Percentiles rank a stretch among this genome's conserved stretches.
Evolutionary conservation across 2,113 vertebrate genomes (phyloP).

Genomic region (Sceloporus undulatus): DNA sequence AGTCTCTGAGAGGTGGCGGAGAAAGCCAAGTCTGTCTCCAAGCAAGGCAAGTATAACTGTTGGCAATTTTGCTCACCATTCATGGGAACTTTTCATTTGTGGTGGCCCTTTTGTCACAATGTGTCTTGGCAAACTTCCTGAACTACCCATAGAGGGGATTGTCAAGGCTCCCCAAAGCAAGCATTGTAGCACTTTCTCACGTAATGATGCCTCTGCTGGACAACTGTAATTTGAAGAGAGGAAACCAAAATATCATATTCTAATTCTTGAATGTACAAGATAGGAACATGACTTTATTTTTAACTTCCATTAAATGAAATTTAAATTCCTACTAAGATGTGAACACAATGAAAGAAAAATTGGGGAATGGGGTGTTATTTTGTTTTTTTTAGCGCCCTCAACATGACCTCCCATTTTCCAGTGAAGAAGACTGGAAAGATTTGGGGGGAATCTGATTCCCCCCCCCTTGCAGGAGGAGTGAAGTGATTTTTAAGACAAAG

Average conservation of each 20-base stretch:
- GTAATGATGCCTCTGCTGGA: too few species aligned
- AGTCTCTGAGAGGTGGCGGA: constrained; percentile 97
- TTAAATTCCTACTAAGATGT: background rate
- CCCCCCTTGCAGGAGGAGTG: background rate
- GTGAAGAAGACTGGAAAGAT: background rate
- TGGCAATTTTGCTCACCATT: background rate
- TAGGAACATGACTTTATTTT: too few species aligned
- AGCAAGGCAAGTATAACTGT: constrained; percentile 85
- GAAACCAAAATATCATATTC: background rate
- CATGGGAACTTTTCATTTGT: background rate
- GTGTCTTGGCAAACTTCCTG: too few species aligned
- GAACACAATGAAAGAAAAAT: background rate
- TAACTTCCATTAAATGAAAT: background rate
- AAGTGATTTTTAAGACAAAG: background rate
- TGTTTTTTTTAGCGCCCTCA: background rate
- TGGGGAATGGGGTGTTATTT: background rate
- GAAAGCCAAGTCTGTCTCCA: constrained; percentile 95
- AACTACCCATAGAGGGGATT: too few species aligned
- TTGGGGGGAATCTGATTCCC: background rate
- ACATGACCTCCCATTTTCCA: background rate
- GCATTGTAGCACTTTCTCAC: too few species aligned
- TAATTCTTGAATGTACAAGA: rapidly evolving
- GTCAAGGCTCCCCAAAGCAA: too few species aligned
- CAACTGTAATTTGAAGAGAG: too few species aligned
- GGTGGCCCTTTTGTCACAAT: background rate